Evolutionary conservation across 2,888 invertebrate genomes (phyloP), one percentile per base, ranked within the genome.

Genomic region (Platynereis dumerilii): DNA sequence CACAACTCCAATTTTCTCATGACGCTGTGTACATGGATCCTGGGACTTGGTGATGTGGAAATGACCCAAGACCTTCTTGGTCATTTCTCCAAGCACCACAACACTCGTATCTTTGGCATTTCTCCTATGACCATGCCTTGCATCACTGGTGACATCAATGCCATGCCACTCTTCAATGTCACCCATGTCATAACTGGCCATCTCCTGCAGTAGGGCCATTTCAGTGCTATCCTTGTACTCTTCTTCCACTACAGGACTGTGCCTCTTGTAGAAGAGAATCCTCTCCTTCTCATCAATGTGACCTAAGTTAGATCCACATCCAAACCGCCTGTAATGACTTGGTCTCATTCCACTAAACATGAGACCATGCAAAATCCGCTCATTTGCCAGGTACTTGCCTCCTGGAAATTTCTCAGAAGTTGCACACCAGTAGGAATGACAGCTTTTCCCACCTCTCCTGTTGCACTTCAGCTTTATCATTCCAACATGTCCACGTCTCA

Each of bases 281-380:
- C 42, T 42, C 17, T 17, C 17, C 42, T 17, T 42, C 42, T 42
- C 17, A 17, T 42, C 12, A 17, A 42, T 42, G 17, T 10, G 17
- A 17, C 42, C 42, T 17, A 42, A 42, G 10, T 17, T 17, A 42
- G 42, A 42, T 12, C 42, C 42, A 10, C 17, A 12, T 17, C 10
- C 42, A 42, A 42, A 42, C 17, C 42, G 10, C 10, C 12, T 42
- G 42, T 42, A 12, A 42, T 42, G 42, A 42, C 42, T 42, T 42
- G 42, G 42, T 17, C 42, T 42, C 42, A 42, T 42, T 42, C 42
- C 42, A 42, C 42, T 42, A 42, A 42, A 42, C 42, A 42, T 42
- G 12, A 42, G 42, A 12, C 42, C 42, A 42, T 42, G 42, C n/a
- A n/a, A n/a, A n/a, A n/a, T n/a, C n/a, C n/a, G n/a, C n/a, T n/a